Evolutionary conservation across 2,113 vertebrate genomes (phyloP).

Genomic region (Scytalopus superciliaris): DNA sequence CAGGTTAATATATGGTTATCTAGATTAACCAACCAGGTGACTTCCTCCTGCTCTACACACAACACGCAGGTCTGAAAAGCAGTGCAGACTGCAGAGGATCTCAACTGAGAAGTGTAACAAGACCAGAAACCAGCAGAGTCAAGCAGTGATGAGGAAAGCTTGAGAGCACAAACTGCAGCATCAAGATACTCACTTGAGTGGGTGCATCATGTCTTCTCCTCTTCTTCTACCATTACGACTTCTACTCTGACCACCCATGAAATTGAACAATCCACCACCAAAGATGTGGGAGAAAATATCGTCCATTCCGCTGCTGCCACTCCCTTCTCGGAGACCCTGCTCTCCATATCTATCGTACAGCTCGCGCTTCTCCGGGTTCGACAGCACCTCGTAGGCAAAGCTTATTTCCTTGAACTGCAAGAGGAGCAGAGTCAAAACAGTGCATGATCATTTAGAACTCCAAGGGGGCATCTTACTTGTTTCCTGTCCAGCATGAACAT

Average conservation of each 20-base stretch:
- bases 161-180: not conserved
- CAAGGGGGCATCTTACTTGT: not conserved
- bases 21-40: not conserved
- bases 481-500: not conserved
- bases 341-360: slow-evolving; percentile 97
- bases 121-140: not conserved
- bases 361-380: slow-evolving; percentile 96
- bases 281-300: slow-evolving; percentile 99
- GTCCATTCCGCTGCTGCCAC: slow-evolving; percentile 94
- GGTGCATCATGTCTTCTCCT: slow-evolving; percentile 98
- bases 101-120: not conserved
- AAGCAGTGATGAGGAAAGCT: not conserved
- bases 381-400: slow-evolving; percentile 97
- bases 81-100: not conserved
- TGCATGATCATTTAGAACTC: not conserved
- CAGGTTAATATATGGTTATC: not conserved
- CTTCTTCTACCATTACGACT: slow-evolving; percentile 92
- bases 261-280: slow-evolving; percentile 95
- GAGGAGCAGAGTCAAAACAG: not conserved
- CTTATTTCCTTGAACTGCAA: slow-evolving; percentile 98
- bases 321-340: slow-evolving; percentile 95
- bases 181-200: slow-evolving; percentile 86
- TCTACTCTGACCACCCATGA: slow-evolving; percentile 94
- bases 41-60: not conserved
- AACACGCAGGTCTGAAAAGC: not conserved